Percentiles rank a stretch among this genome's conserved stretches.
These are phyloP conservation scores for Linyphia triangularis DNA, from an alignment of 2,888 invertebrate species.

Conservation along the genomic window DNA sequence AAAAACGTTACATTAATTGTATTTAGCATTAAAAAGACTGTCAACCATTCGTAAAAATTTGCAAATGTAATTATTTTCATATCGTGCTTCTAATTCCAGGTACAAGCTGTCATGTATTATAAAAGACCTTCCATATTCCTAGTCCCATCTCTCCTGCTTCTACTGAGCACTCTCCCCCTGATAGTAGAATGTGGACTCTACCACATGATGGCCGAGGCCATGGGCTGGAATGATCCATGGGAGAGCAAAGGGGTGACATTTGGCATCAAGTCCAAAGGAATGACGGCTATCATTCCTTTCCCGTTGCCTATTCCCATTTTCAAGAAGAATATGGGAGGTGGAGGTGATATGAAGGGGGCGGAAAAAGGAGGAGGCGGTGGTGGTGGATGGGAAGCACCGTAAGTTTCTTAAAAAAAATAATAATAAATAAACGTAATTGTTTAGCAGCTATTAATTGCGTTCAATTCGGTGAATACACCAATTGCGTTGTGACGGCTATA, in stretches of 20 bases:
- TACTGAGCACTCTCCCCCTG: not conserved
- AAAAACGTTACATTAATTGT: no score
- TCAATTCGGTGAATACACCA: no score
- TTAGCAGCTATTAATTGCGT: no score
- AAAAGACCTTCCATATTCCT: not conserved
- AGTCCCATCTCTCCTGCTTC: not conserved
- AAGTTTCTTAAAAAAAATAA: not conserved
- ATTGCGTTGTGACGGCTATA: no score
- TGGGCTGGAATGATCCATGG: constrained; percentile 59
- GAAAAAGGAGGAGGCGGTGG: constrained; percentile 2
- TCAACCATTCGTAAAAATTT: not conserved
- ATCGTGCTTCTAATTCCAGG: no score
- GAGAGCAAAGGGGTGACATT: constrained; percentile 57
- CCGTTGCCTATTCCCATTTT: constrained; percentile 67
- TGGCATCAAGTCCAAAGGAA: constrained; percentile 67
- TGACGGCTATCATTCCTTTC: constrained; percentile 69
- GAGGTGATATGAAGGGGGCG: not conserved
- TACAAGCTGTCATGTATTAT: not conserved
- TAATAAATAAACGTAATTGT: not conserved
- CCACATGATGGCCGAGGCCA: constrained; percentile 46
- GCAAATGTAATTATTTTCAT: not conserved
- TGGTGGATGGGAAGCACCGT: constrained; percentile 56
- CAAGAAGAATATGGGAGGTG: constrained; percentile 46
- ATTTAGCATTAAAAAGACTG: no score
- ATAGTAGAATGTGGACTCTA: constrained; percentile 17